Evolutionary conservation across 2,888 invertebrate species (phyloP).

Genomic region (Cryptophagus acutangulus): DNA sequence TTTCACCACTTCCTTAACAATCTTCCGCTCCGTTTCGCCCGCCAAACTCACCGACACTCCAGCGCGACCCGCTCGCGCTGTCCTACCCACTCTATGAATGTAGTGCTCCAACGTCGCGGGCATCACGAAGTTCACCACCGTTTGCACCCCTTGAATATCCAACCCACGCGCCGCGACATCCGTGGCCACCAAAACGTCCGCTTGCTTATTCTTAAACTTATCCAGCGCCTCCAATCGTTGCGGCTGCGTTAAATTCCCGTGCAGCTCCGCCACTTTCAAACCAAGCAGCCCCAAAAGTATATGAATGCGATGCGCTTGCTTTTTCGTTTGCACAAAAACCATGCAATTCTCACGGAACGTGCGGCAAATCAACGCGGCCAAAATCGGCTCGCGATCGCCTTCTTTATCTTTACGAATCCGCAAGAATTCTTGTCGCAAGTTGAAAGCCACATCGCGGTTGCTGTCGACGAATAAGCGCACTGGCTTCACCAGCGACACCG

Average conservation of each 20-base stretch:
- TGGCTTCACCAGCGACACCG: constrained; percentile 88
- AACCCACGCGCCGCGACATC: constrained; percentile 91
- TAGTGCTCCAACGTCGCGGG: constrained; percentile 94
- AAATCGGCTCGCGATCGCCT: constrained; percentile 84
- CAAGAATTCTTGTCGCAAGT: constrained; percentile 94
- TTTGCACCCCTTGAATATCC: constrained; percentile 95
- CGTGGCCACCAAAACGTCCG: constrained; percentile 80
- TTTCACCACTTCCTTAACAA: constrained; percentile 89
- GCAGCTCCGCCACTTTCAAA: constrained; percentile 81
- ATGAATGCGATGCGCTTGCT: constrained; percentile 89
- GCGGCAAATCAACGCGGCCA: constrained; percentile 76
- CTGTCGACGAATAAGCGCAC: constrained; percentile 94
- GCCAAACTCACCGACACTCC: constrained; percentile 94
- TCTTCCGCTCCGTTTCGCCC: constrained; percentile 84
- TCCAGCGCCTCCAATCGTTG: constrained; percentile 86
- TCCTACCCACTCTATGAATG: constrained; percentile 93
- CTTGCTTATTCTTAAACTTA: constrained; percentile 79
- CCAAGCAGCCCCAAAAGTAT: constrained; percentile 87
- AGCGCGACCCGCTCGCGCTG: constrained; percentile 85
- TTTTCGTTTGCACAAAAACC: constrained; percentile 95
- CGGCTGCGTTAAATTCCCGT: constrained; percentile 94
- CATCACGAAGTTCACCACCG: constrained; percentile 94
- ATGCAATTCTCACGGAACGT: constrained; percentile 90
- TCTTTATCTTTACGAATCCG: constrained; percentile 77
- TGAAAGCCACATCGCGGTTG: constrained; percentile 92